phyloP scores from a whole-genome alignment of 2,113 vertebrate genomes.

The Telmatochromis sp. region DNA sequence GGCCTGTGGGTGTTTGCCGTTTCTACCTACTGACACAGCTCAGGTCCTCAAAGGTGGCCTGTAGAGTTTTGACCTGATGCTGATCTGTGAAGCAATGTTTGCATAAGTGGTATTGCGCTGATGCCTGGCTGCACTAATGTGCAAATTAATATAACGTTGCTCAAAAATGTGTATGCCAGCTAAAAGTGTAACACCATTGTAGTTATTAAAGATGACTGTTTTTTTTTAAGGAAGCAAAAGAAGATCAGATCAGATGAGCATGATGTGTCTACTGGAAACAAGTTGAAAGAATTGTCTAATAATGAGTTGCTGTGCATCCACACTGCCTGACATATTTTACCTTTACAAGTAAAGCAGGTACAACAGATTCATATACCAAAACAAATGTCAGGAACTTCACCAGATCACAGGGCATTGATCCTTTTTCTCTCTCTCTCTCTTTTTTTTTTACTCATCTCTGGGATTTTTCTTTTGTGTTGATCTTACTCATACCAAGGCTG shows the following conservation, averaged over 20 bases:
- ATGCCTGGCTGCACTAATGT: neutral
- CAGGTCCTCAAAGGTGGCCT: neutral
- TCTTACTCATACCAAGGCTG: neutral
- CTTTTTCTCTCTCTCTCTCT: rapidly evolving
- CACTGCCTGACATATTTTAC: neutral
- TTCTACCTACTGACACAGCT: neutral
- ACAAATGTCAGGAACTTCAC: neutral
- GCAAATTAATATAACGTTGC: neutral
- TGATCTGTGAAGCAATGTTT: neutral
- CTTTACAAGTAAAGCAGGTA: neutral
- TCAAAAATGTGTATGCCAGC: neutral
- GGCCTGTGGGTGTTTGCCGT: neutral
- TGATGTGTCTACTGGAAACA: neutral
- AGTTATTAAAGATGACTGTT: neutral
- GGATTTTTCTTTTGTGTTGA: neutral
- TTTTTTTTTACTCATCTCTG: neutral
- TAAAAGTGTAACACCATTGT: neutral
- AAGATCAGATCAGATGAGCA: neutral
- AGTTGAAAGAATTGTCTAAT: neutral
- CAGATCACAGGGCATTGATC: neutral
- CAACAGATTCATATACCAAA: neutral
- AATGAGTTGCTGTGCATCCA: neutral
- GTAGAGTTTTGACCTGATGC: neutral
- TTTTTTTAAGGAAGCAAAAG: neutral
- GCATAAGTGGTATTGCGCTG: neutral